These are phyloP conservation scores for Antechinus stuartii DNA, from an alignment of 2,113 vertebrate species.

Conservation along the genomic window DNA sequence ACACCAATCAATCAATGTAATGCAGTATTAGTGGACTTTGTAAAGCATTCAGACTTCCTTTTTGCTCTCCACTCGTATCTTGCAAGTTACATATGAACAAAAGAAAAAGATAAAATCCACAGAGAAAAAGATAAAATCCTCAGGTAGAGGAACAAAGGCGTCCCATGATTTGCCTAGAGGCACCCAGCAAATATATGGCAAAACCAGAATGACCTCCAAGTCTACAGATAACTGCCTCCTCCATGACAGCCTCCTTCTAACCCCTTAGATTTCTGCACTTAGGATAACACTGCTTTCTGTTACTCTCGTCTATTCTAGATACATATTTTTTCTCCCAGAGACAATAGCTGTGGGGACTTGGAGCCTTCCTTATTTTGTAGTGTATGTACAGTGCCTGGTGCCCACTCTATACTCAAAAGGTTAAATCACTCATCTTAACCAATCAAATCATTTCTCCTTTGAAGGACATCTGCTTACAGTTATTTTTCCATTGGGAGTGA, in stretches of 20 bases:
- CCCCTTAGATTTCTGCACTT: not conserved
- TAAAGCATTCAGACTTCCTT: not conserved
- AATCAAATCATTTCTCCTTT: conserved; percentile 33
- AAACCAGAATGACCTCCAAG: not conserved
- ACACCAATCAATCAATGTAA: not conserved
- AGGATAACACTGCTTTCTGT: not conserved
- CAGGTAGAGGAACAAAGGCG: not conserved
- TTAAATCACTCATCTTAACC: conserved; percentile 17
- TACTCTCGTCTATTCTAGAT: not conserved
- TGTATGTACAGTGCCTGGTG: not conserved
- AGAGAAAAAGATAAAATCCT: not conserved
- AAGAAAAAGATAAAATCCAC: not conserved
- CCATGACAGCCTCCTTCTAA: not conserved
- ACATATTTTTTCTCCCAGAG: conserved; percentile 28
- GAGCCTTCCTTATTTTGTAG: not conserved
- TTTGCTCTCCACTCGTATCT: not conserved
- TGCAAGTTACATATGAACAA: not conserved
- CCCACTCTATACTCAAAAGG: not conserved
- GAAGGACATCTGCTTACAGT: not conserved
- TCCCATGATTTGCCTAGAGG: not conserved
- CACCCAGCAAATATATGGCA: not conserved
- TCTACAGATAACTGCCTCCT: not conserved
- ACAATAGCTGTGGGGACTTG: not conserved
- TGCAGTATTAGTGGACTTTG: not conserved
- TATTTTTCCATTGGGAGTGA: not conserved